phyloP scores from a whole-genome alignment of 2,113 vertebrate species.

The Channa maculata region DNA sequence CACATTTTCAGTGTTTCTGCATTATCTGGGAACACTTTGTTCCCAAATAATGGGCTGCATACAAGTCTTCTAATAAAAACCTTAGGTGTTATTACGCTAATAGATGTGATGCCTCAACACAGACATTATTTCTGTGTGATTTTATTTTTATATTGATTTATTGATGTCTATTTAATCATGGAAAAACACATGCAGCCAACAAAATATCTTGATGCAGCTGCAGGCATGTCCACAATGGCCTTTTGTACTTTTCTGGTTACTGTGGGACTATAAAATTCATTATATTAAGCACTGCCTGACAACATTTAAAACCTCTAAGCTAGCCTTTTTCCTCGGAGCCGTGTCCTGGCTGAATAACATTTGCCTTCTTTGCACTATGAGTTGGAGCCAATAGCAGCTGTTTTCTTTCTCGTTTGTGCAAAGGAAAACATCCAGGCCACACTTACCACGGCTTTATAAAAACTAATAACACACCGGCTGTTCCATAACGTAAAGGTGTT shows the following conservation, averaged over 20 bases:
- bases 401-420: slow-evolving; percentile 14
- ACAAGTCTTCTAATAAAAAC: too few species aligned
- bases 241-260: slow-evolving; percentile 26
- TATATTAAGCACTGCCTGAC: not conserved
- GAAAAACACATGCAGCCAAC: not conserved
- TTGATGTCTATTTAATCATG: slow-evolving; percentile 8
- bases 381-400: slow-evolving; percentile 37
- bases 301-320: slow-evolving; percentile 8
- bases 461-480: slow-evolving; percentile 17
- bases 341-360: not conserved
- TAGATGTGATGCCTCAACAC: not conserved
- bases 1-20: not conserved
- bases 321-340: slow-evolving; percentile 14
- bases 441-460: slow-evolving; percentile 41
- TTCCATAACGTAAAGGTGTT: slow-evolving; percentile 33
- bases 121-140: not conserved
- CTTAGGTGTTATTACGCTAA: not conserved
- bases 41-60: not conserved
- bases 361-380: slow-evolving; percentile 19
- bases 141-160: not conserved
- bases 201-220: not conserved
- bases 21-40: not conserved
- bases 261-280: slow-evolving; percentile 17
- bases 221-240: not conserved
- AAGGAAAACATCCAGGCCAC: slow-evolving; percentile 50